Base-by-base conservation (phyloP, 2,113 vertebrate genomes). In the Phainopepla nitens region DNA sequence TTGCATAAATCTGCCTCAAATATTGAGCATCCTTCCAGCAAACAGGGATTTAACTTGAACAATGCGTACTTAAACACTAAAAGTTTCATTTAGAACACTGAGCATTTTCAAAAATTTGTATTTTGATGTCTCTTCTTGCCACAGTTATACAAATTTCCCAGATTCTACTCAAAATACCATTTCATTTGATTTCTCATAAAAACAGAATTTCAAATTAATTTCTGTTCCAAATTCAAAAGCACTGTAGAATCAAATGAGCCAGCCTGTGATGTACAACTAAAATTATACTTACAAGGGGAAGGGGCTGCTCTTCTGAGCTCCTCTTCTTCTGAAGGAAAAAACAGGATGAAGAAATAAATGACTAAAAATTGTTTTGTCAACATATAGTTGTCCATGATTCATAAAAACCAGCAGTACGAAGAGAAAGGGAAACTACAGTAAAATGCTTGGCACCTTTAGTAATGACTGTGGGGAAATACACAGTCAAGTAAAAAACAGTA, bases 261-360 rank as follows among this genome's bases (percentile, higher is more conserved):
- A 80, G 62, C 78, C 2, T 61, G 54, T 27, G 75, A 80, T 92
- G 75, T 78, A 95, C 80, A 97, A 97, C 92, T 97, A 88, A 90
- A 87, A 91, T 61, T 81, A 57, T 94, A 98, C 98, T 98, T 98
- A 98, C 98, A 98, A 94, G 98, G 98, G 85, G 98, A 98, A 95
- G 98, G 98, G 95, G 97, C 98, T 97, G 98, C 98, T 98, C 98
- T 98, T 95, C 98, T 98, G 92, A 98, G 98, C 95, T 98, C 98
- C 97, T 98, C 98, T 97, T 98, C 98, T 97, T 98, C 98, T 98
- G 96, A 98, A 95, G 87, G 84, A 93, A 95, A 97, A 97, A 97
- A 98, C 60, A 98, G 89, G 77, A 96, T 60, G 92, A 89, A 97
- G 97, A 97, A 82, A 83, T 92, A 96, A 97, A 93, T 96, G 92